Base-by-base conservation (phyloP, 2,797 vertebrate genomes). In the Enteromius viviparus region DNA sequence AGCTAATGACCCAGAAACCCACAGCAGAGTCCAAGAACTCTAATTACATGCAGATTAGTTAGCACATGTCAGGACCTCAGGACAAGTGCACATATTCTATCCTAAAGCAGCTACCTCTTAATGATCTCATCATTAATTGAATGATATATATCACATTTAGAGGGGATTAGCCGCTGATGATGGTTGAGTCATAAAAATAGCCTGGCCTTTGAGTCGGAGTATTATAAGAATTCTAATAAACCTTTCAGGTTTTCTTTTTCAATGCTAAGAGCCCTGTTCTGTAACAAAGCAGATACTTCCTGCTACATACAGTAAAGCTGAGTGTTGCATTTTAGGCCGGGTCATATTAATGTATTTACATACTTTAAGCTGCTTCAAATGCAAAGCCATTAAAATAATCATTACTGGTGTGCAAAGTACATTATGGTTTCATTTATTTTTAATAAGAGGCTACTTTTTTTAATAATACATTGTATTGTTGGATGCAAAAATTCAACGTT, bases 1-100 rank as follows among this genome's bases (percentile, higher is more conserved):
- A 87, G 81, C 83, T 85, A 87, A 84, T 70, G 75, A 87, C 83
- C 82, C 86, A 45, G 84, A 47, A 84, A 75, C 42, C 62, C 34
- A 26, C 64, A 83, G 60, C 55, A 84, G 79, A 60, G 62, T 40
- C 82, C 85, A 60, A 74, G 75, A 74, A 58, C 78, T 77, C 78
- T 84, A 74, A 86, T 86, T 83, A 85, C 49, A 78, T 65, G 37
- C 81, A 64, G 62, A 81, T 84, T 81, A 60, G 68, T 86, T 81
- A 78, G 60, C 68, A 62, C 72, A 45, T 68, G 75, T 76, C 77
- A 81, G 53, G 55, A 47, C 80, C 21, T 80, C 21, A 79, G n/a
- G 42, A 65, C 68, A 78, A 40, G 19, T 58, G 76, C 78, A 51
- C 49, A 68, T 49, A 80, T 78, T 51, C 60, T 17, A 55, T 62